Evolutionary conservation across 2,797 vertebrate species (phyloP).

Genomic region (Enteromius viviparus): DNA sequence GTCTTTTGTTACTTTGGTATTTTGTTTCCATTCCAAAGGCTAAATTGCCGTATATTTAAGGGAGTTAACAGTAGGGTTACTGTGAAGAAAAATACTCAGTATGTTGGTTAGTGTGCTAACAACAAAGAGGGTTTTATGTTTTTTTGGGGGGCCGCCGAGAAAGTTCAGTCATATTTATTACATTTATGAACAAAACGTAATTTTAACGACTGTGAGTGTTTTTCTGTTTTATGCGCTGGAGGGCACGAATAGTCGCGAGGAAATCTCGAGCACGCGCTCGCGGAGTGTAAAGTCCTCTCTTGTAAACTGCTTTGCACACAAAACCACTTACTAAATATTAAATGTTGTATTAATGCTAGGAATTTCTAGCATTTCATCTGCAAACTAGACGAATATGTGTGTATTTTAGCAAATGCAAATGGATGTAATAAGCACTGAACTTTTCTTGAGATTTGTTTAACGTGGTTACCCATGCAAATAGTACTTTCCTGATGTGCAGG

Average conservation of each 20-base stretch:
- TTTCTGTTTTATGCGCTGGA: background rate
- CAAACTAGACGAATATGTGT: background rate
- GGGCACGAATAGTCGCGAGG: slow-evolving; percentile 8
- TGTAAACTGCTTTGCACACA: background rate
- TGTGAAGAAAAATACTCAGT: background rate
- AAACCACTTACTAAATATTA: background rate
- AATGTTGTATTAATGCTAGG: too few species aligned
- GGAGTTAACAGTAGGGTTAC: background rate
- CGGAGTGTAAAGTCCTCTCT: background rate
- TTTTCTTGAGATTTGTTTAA: slow-evolving; percentile 21
- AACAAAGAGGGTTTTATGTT: background rate
- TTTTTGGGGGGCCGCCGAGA: background rate
- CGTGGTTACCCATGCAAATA: background rate
- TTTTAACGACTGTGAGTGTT: background rate
- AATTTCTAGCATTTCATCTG: background rate
- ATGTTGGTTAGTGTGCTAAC: background rate
- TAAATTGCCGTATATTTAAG: background rate
- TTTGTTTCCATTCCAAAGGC: slow-evolving; percentile 23
- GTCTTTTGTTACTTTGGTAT: slow-evolving; percentile 48
- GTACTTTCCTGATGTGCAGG: background rate
- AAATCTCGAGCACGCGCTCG: slow-evolving; percentile 4
- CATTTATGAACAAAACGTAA: background rate
- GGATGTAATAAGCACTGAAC: background rate
- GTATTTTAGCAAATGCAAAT: background rate
- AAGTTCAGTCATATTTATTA: slow-evolving; percentile 20